Base-by-base conservation (phyloP, 64 coral and sea anemone genomes). In the Stichodactyla helianthus region DNA sequence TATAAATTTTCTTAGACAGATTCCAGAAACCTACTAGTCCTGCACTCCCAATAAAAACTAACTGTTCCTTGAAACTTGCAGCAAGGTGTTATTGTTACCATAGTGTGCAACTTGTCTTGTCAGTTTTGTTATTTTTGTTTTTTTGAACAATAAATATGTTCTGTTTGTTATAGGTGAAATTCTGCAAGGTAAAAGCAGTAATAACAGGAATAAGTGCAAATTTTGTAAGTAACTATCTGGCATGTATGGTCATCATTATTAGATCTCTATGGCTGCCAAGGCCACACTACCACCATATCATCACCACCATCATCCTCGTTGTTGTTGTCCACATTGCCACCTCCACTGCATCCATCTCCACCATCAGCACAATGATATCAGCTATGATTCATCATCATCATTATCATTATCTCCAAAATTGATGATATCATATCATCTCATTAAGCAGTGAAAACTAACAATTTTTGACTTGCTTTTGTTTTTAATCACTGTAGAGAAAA, bases 131-230 rank as follows among this genome's bases (percentile, higher is more conserved):
- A 58, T 9, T 9, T 9, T 11, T 58, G 55, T 58, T 11, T 58
- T 57, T 58, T 11, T 58, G 8, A 11, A 58, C 14, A 58, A 58
- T 58, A 11, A 11, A 11, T 15, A 11, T 58, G 8, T 58, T 15
- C 4, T 58, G 35, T 44, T 44, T 84, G 35, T 85, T 9, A 17
- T 56, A 98, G 95, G 92, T 94, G 4, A 98, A 98, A 65, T 98
- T 98, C 61, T 98, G 95, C 71, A 93, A 83, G 77, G 90, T 98
- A 50, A 82, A 78, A 64, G 95, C 95, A 26, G 77, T 79, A 7
- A 79, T 94, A 17, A 98, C 95, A 50, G 95, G 95, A 50, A 98
- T 98, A 31, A 98, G 95, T 77, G 91, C 82, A 88, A 83, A 94
- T 61, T 98, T 98, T 92, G 95, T 98, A 89, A 98, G 95, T 98